Conservation (phyloP, 2,888 invertebrate genomes). For the Mythimna ferrago region DNA sequence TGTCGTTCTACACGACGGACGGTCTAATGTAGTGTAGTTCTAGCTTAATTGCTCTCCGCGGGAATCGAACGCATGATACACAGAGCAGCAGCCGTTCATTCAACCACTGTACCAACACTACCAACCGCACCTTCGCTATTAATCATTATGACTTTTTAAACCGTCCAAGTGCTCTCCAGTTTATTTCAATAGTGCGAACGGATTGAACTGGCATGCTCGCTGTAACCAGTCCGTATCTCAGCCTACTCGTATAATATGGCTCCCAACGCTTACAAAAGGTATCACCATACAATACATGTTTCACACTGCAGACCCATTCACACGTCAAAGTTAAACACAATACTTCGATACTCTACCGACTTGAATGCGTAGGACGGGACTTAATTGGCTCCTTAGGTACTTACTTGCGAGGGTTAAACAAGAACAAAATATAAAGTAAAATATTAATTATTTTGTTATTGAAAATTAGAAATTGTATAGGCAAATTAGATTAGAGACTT, state of each 20-base stretch:
- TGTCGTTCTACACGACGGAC: no score
- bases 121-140: no score
- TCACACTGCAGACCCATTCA: constrained; percentile 25
- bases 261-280: not conserved
- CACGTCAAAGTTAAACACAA: constrained; percentile 26
- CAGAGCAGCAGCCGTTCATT: no score
- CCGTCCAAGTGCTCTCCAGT: not conserved
- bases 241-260: not conserved
- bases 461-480: no score
- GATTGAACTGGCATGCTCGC: not conserved
- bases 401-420: constrained; percentile 19
- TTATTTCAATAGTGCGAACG: not conserved
- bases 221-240: not conserved
- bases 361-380: constrained; percentile 15
- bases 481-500: no score
- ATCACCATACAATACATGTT: constrained; percentile 26
- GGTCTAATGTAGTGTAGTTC: no score
- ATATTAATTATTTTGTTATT: no score
- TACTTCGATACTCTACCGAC: not conserved
- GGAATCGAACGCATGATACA: no score
- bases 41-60: no score
- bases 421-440: not conserved
- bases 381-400: constrained; percentile 39
- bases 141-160: no score
- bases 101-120: no score